phyloP scores from a whole-genome alignment of 2,797 vertebrate species.

The Neosilurus hyrtlii region DNA sequence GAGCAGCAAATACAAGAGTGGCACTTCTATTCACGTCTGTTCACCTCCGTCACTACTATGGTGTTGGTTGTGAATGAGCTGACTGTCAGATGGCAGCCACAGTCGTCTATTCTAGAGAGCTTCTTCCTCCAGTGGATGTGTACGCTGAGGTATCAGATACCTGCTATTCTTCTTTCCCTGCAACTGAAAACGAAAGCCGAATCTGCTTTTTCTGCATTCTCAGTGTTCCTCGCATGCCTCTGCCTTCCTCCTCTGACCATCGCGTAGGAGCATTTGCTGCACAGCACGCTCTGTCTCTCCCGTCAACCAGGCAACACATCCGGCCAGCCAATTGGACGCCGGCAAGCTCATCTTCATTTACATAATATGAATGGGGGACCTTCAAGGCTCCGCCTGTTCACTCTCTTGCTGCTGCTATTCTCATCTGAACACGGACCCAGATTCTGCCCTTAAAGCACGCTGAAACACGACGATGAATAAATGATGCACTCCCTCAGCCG shows the following conservation, averaged over 20 bases:
- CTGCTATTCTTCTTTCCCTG: conserved; percentile 19
- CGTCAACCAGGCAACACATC: conserved; percentile 66
- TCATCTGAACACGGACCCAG: conserved; percentile 38
- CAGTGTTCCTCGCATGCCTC: conserved; percentile 44
- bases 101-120: background rate
- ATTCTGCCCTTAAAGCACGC: conserved; percentile 38
- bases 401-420: conserved; percentile 47
- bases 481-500: conserved; percentile 48
- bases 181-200: conserved; percentile 23
- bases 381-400: conserved; percentile 51
- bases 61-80: conserved; percentile 47
- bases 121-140: background rate
- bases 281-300: conserved; percentile 57
- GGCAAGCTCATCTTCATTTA: conserved; percentile 70
- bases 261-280: conserved; percentile 62
- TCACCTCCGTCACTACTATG: conserved; percentile 29
- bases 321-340: conserved; percentile 66
- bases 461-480: conserved; percentile 49
- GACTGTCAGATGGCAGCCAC: conserved; percentile 11
- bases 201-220: conserved; percentile 41
- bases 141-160: background rate
- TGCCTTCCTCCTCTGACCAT: conserved; percentile 61
- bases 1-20: conserved; percentile 20
- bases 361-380: conserved; percentile 68
- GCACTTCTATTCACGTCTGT: conserved; percentile 47